These are phyloP conservation scores for Lemur catta DNA, from an alignment of 2,797 vertebrate species.

Conservation along the genomic window DNA sequence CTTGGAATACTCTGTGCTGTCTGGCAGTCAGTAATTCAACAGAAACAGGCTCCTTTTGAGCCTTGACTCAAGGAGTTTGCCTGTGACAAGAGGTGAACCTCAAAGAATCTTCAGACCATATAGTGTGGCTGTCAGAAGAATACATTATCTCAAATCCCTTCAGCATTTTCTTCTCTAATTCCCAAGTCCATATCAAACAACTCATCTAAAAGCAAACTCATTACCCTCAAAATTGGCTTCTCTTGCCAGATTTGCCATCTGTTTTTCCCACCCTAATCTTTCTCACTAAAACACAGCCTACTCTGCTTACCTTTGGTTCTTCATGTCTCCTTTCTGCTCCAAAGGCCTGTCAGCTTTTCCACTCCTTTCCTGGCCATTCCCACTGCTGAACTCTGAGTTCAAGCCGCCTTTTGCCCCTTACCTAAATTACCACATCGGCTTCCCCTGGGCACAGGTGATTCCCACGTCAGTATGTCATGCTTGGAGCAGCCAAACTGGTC, in stretches of 20 bases:
- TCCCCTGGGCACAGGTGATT: neutral
- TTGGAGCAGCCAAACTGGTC: neutral
- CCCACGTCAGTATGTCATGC: accelerated
- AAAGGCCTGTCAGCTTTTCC: neutral
- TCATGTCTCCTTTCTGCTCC: neutral
- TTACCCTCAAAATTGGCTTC: neutral
- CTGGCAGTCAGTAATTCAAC: neutral
- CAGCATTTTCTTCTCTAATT: neutral
- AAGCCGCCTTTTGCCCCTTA: neutral
- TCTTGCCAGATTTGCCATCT: neutral
- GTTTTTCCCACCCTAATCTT: neutral
- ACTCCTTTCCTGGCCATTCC: neutral
- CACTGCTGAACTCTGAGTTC: neutral
- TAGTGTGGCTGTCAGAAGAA: neutral
- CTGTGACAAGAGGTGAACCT: neutral
- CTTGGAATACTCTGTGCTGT: neutral
- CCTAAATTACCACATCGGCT: neutral
- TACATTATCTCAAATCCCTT: neutral
- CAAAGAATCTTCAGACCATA: neutral
- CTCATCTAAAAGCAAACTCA: neutral
- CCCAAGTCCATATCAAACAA: neutral
- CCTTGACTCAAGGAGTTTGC: neutral
- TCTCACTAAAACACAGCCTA: too few species aligned
- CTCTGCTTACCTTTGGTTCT: neutral
- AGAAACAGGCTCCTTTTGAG: neutral